Percentiles rank a stretch among this genome's conserved stretches.
Conservation (phyloP, 2,113 vertebrate genomes). For the Scartelaos histophorus region DNA sequence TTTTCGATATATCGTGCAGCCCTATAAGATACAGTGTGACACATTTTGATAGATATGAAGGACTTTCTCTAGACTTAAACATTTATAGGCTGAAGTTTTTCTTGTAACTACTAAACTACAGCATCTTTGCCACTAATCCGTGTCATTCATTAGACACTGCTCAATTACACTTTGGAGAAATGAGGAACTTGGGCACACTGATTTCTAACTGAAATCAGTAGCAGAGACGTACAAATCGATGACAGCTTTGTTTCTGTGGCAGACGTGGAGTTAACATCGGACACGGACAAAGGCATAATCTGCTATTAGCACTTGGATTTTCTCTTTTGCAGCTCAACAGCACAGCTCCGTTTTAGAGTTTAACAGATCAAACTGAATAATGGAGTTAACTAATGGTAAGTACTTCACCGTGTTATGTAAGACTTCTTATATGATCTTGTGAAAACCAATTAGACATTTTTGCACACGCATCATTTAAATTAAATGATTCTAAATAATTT, state of each 20-base stretch:
- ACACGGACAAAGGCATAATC: constrained; percentile 37
- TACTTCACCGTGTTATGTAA: background rate
- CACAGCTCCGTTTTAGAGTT: constrained; percentile 7
- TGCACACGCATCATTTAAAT: no score
- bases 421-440: no score
- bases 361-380: constrained; percentile 12
- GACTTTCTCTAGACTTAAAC: constrained; percentile 59
- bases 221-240: constrained; percentile 67
- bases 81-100: constrained; percentile 64
- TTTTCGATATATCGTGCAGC: no score
- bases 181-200: constrained; percentile 62
- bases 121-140: constrained; percentile 64
- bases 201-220: constrained; percentile 71
- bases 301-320: constrained; percentile 34
- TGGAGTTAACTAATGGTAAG: constrained; percentile 18
- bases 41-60: constrained; percentile 60
- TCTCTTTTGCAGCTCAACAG: constrained; percentile 30
- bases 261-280: constrained; percentile 40
- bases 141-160: constrained; percentile 57
- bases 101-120: constrained; percentile 60
- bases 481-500: no score
- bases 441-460: no score
- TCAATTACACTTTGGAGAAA: constrained; percentile 58
- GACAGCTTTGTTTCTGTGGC: constrained; percentile 50
- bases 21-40: constrained; percentile 42